Conservation (phyloP, 2,113 vertebrate genomes). For the Vanacampus margaritifer region DNA sequence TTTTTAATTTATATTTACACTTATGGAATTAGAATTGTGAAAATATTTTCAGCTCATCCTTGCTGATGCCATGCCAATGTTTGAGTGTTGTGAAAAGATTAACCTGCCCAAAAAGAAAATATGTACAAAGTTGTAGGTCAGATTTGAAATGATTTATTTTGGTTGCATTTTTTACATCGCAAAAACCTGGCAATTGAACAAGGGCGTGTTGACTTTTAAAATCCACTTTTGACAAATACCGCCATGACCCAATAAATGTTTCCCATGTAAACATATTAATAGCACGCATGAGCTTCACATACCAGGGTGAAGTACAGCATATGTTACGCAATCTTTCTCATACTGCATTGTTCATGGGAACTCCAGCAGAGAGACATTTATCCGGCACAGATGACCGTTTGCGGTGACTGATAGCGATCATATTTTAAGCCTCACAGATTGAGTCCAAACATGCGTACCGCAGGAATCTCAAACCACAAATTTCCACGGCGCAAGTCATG, state of each 20-base stretch:
- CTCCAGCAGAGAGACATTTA: slow-evolving; percentile 15
- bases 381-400: slow-evolving; percentile 26
- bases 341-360: slow-evolving; percentile 54
- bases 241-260: neutral
- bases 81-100: no score
- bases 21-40: no score
- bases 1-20: no score
- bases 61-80: no score
- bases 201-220: neutral
- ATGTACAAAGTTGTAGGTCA: no score
- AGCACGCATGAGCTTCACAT: neutral
- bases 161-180: neutral
- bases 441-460: slow-evolving; percentile 51
- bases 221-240: neutral
- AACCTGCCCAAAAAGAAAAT: no score
- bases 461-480: slow-evolving; percentile 52
- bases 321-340: slow-evolving; percentile 7
- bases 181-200: neutral
- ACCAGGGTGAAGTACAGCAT: neutral
- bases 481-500: slow-evolving; percentile 46
- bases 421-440: slow-evolving; percentile 55
- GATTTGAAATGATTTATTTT: no score
- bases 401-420: slow-evolving; percentile 36
- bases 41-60: no score
- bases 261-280: neutral